phyloP scores from a whole-genome alignment of 2,888 invertebrate genomes.

The Drosophila mimetica region DNA sequence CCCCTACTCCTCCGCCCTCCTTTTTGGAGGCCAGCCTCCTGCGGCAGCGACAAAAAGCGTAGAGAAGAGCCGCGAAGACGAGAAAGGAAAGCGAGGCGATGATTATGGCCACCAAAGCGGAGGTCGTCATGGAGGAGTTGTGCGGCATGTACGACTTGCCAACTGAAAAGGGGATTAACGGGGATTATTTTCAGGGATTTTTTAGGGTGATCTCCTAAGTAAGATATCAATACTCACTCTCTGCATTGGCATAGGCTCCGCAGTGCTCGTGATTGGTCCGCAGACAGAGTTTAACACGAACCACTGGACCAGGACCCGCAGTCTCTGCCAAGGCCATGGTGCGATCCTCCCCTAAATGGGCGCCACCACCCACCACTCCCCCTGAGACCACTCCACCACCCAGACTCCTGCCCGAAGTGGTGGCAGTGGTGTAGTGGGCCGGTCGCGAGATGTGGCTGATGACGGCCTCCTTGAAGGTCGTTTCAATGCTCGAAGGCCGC shows the following conservation, averaged over 20 bases:
- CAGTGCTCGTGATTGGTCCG: conserved; percentile 92
- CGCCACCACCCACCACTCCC: conserved; percentile 42
- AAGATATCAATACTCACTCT: conserved; percentile 88
- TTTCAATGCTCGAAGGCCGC: conserved; percentile 88
- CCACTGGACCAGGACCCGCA: conserved; percentile 85
- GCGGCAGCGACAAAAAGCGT: conserved; percentile 79
- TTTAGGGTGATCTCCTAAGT: neutral
- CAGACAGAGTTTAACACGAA: conserved; percentile 93
- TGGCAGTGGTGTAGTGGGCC: conserved; percentile 71
- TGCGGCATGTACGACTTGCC: conserved; percentile 80
- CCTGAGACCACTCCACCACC: conserved; percentile 13
- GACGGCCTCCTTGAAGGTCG: conserved; percentile 89
- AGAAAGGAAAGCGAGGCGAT: conserved; percentile 74
- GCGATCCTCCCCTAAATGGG: conserved; percentile 86
- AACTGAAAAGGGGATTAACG: conserved; percentile 59
- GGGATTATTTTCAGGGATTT: neutral
- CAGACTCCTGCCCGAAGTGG: conserved; percentile 42
- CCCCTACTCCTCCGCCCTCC: conserved; percentile 52
- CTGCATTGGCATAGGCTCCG: conserved; percentile 93
- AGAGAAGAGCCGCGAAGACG: conserved; percentile 66
- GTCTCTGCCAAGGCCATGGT: conserved; percentile 87
- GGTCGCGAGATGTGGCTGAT: conserved; percentile 86
- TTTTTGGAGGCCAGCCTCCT: conserved; percentile 74
- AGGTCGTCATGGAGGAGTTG: conserved; percentile 75
- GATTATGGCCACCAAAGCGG: conserved; percentile 78